Conservation (phyloP, 2,888 invertebrate genomes). For the Stenurella melanura region DNA sequence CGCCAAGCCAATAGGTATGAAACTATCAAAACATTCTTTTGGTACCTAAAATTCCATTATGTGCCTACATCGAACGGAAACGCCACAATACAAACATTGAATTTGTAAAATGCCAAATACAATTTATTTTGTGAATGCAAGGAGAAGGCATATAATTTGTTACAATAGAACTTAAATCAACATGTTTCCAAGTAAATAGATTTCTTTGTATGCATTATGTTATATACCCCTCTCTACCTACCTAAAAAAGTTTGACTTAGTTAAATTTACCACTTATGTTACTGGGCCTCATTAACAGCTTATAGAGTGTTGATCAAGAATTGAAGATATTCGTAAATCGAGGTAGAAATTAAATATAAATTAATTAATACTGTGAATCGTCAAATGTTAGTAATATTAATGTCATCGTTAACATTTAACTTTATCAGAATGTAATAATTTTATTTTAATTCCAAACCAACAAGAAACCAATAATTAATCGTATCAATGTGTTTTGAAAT, state of each 20-base stretch:
- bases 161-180: constrained; percentile 37
- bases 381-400: too few relatives aligned
- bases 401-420: too few relatives aligned
- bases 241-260: too few relatives aligned
- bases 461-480: too few relatives aligned
- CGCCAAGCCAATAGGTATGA: constrained; percentile 5
- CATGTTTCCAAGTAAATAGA: constrained; percentile 12
- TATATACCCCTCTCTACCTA: not conserved
- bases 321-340: too few relatives aligned
- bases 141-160: constrained; percentile 45
- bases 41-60: constrained; percentile 25
- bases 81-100: constrained; percentile 16
- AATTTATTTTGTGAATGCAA: constrained; percentile 45
- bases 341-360: too few relatives aligned
- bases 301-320: too few relatives aligned
- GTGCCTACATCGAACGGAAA: constrained; percentile 15
- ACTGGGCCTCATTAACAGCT: not conserved
- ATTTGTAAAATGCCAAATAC: constrained; percentile 32
- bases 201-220: not conserved
- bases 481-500: too few relatives aligned
- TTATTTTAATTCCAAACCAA: too few relatives aligned
- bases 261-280: not conserved
- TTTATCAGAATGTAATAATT: too few relatives aligned
- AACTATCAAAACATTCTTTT: constrained; percentile 14
- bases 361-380: too few relatives aligned